Percentiles rank a stretch among this genome's conserved stretches.
Conservation (phyloP, 2,888 invertebrate genomes). For the Eulithis testata region DNA sequence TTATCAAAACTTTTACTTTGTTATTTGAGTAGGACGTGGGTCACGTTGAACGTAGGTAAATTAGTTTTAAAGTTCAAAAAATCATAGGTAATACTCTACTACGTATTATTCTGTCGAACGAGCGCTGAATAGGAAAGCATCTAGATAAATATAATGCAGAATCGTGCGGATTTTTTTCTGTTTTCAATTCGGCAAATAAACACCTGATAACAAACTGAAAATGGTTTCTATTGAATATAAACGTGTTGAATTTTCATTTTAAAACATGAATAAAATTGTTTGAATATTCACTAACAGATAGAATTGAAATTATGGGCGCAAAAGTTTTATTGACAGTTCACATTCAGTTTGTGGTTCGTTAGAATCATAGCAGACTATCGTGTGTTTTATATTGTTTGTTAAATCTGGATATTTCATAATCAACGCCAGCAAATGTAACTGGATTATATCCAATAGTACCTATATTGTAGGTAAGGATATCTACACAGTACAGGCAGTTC, state of each 20-base stretch:
- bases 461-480: neutral
- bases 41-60: too few relatives aligned
- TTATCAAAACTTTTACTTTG: too few relatives aligned
- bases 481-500: neutral
- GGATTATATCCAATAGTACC: neutral
- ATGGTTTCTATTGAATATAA: slow-evolving; percentile 3
- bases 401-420: slow-evolving; percentile 52
- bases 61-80: too few relatives aligned
- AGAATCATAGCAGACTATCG: slow-evolving; percentile 46
- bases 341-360: slow-evolving; percentile 55
- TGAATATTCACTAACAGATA: slow-evolving; percentile 6
- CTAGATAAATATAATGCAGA: too few relatives aligned
- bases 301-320: slow-evolving; percentile 26
- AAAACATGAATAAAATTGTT: slow-evolving; percentile 1
- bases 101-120: too few relatives aligned
- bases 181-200: too few relatives aligned
- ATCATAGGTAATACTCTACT: too few relatives aligned
- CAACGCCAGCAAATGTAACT: too few relatives aligned
- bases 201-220: neutral
- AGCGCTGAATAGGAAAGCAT: too few relatives aligned
- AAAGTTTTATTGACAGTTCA: slow-evolving; percentile 51
- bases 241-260: slow-evolving; percentile 1
- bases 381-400: slow-evolving; percentile 56
- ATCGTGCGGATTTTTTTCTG: too few relatives aligned
- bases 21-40: too few relatives aligned